Evolutionary conservation across 1,140 invertebrate genomes (phyloP).

Genomic region (Helicoverpa zea): DNA sequence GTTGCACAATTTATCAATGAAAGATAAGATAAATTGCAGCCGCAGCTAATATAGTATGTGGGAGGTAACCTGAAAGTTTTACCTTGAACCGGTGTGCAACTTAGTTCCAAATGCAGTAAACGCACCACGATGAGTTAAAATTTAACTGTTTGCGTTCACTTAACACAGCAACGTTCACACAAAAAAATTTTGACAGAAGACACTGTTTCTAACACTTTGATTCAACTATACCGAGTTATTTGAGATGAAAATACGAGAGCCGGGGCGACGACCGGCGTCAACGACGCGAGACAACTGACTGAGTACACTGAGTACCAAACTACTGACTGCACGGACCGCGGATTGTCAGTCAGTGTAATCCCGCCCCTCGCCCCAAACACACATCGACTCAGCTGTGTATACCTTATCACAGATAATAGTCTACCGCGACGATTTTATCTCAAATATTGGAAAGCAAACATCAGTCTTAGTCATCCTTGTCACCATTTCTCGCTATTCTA

Average conservation of each 20-base stretch:
- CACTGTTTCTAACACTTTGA: slow-evolving; percentile 39
- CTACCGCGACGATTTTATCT: slow-evolving; percentile 21
- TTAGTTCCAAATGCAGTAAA: slow-evolving; percentile 38
- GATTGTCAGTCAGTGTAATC: slow-evolving; percentile 4
- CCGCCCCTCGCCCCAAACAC: slow-evolving; percentile 28
- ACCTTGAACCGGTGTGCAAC: slow-evolving; percentile 35
- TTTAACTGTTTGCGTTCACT: slow-evolving; percentile 27
- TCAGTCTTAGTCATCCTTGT: slow-evolving; percentile 8
- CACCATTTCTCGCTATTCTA: background rate
- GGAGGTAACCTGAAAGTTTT: slow-evolving; percentile 25
- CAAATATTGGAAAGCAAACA: slow-evolving; percentile 5
- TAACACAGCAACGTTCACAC: slow-evolving; percentile 37
- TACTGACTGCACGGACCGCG: background rate
- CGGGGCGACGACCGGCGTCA: slow-evolving; percentile 51
- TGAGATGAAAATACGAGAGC: slow-evolving; percentile 17
- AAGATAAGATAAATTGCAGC: slow-evolving; percentile 35
- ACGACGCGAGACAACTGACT: slow-evolving; percentile 60
- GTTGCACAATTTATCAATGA: slow-evolving; percentile 31
- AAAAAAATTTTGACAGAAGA: background rate
- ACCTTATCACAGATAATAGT: slow-evolving; percentile 31
- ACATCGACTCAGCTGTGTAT: slow-evolving; percentile 33
- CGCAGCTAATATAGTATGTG: slow-evolving; percentile 17
- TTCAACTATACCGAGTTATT: slow-evolving; percentile 4
- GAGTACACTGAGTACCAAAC: slow-evolving; percentile 11
- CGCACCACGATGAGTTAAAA: background rate